A percentile compares a stretch with the other conserved stretches of the same genome.
Conservation (phyloP, 2,888 invertebrate species). For the Cryptosula pallasiana region DNA sequence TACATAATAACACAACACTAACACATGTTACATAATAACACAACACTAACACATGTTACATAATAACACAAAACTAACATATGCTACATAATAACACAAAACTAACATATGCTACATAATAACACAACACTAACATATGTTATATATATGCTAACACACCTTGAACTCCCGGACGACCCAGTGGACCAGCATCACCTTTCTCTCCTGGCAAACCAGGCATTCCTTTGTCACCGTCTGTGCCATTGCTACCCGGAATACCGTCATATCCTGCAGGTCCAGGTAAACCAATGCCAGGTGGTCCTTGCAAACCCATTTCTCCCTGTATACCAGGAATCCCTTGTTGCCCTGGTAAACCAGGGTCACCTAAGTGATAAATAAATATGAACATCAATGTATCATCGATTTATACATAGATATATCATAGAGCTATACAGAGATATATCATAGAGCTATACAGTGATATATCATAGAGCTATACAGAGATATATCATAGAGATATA, state of each 20-base stretch:
- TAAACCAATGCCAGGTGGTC: background rate
- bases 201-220: conserved; percentile 22
- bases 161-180: conserved; percentile 24
- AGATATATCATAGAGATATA: no score
- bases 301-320: background rate
- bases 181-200: conserved; percentile 24
- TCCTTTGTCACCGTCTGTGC: conserved; percentile 19
- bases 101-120: no score
- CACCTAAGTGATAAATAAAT: no score
- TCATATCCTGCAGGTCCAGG: background rate
- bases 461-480: no score
- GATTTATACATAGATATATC: background rate
- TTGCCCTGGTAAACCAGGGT: background rate
- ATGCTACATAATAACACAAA: no score
- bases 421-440: background rate
- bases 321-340: background rate
- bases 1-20: background rate
- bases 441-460: background rate
- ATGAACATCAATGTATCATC: no score
- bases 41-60: no score
- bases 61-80: background rate
- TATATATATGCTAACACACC: conserved; percentile 20
- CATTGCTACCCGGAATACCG: background rate
- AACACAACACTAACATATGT: no score
- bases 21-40: no score